These are phyloP conservation scores for Nomada goodeniana DNA, from an alignment of 2,888 invertebrate genomes.

Conservation along the genomic window DNA sequence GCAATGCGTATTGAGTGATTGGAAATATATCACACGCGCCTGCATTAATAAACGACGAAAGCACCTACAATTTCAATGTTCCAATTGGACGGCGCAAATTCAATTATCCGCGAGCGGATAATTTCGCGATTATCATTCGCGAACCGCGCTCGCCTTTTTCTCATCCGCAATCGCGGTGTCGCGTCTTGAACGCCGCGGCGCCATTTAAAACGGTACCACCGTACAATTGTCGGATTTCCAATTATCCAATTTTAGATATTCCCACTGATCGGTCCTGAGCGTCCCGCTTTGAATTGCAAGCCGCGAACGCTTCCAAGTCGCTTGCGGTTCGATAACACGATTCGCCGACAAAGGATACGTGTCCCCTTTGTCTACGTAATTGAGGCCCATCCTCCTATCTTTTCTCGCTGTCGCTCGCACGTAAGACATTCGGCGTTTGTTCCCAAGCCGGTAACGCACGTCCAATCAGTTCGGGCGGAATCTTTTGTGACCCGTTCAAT, in stretches of 20 bases:
- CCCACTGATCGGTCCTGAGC: slow-evolving; percentile 34
- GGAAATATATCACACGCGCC: background rate
- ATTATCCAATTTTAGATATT: slow-evolving; percentile 66
- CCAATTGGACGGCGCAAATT: background rate
- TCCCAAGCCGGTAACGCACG: slow-evolving; percentile 2
- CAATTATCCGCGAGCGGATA: background rate
- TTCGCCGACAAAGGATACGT: slow-evolving; percentile 69
- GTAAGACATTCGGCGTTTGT: slow-evolving; percentile 25
- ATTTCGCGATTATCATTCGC: background rate
- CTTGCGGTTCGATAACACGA: slow-evolving; percentile 63
- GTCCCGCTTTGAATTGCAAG: slow-evolving; percentile 60
- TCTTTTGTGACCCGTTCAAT: background rate
- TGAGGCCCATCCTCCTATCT: slow-evolving; percentile 52
- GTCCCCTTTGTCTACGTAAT: slow-evolving; percentile 68
- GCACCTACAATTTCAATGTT: background rate
- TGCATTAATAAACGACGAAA: background rate
- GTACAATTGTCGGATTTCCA: slow-evolving; percentile 52
- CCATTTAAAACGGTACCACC: background rate
- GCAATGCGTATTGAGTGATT: background rate
- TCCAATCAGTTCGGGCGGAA: background rate
- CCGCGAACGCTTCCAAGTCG: slow-evolving; percentile 39
- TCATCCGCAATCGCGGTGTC: background rate
- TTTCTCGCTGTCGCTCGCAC: slow-evolving; percentile 44
- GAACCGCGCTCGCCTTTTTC: background rate
- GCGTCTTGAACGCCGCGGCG: background rate